Base-by-base conservation (phyloP, 2,797 vertebrate genomes). In the Sebastes glaucus region DNA sequence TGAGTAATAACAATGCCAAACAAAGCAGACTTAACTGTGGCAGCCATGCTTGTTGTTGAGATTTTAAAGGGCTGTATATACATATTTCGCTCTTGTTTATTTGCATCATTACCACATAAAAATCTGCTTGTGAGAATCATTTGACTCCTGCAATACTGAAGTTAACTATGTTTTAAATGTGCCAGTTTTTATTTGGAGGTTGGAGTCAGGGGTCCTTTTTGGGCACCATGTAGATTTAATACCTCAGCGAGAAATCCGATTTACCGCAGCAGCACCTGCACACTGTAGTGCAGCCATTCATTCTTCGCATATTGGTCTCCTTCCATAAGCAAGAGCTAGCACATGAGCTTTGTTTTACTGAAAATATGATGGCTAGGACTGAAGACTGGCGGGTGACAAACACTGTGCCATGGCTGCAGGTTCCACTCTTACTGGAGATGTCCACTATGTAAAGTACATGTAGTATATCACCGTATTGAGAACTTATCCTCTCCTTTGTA, bases 191-290 rank as follows among this genome's bases (percentile, higher is more conserved):
- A 20, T 49, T 49, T 49, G 7, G 46, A 13, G 16, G 13, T n/a
- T 55, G 11, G 38, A 13, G 42, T 33, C 2, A 22, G 10, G 3
- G 20, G 0, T 59, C 7, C 49, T 25, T 46, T 64, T 73, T 52
- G 11, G 20, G 5, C 16, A 25, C 11, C 16, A 30, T 42, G 3
- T 53, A 20, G 23, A 53, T 79, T 27, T 57, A 27, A 33, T 30
- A 27, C 23, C 4, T 52, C 53, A 22, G 49, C 7, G 16, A 72
- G 23, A 77, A 86, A 83, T 82, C 55, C 33, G 35, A 85, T 28
- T 85, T 80, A 85, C 83, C 63, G 70, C 86, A 61, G 57, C 59
- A 57, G 35, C 76, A 62, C 61, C 55, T 53, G 18, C 80, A 56
- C 66, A 61, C n/a, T 66, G 59, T 35, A 25, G 14, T 20, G 7